Base-by-base conservation (phyloP, 2,113 vertebrate species). In the Anoura caudifer region DNA sequence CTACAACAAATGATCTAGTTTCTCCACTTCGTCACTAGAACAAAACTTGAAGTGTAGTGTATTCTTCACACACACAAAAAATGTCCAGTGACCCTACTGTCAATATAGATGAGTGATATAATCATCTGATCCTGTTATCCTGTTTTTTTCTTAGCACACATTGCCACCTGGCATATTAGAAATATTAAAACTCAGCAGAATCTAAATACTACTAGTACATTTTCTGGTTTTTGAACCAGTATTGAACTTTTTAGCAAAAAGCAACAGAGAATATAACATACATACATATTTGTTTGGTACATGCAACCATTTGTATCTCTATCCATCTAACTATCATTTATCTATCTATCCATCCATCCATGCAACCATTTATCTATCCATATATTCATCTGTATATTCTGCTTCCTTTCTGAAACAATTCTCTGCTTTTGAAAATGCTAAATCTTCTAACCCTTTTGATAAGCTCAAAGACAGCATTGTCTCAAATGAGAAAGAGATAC, bases 401-500 rank as follows among this genome's bases (percentile, higher is more conserved):
- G 11, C 63, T 94, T 91, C 61, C 47, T 95, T 82, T 94, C 72
- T 80, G 22, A 92, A 85, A 84, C 70, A 86, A 91, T 79, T 90
- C 11, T n/a, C 41, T 94, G n/a, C 41, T 97, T 96, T 94, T 63
- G 31, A 83, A 97, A 90, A 94, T 67, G 76, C 6, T 59, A 95
- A 87, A 95, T 91, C 43, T 87, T 91, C 59, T 87, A 93, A 79
- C 91, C 54, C 50, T 45, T 87, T 95, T 79, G 52, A 87, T 82
- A 90, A 93, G 13, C 38, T 92, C 82, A 94, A 93, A 87, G 41
- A 90, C 33, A 95, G 36, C 28, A 47, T 28, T 85, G 76, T 92
- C 77, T 96, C 81, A 98, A 96, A 95, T 95, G 83, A 97, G 69
- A 97, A 93, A 88, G 45, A 97, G 86, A 82, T 95, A 43, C 93